Percentiles rank a stretch among this genome's conserved stretches.
These are phyloP conservation scores for Ceratosolen solmsi DNA, from an alignment of 1,140 invertebrate species.

Conservation along the genomic window DNA sequence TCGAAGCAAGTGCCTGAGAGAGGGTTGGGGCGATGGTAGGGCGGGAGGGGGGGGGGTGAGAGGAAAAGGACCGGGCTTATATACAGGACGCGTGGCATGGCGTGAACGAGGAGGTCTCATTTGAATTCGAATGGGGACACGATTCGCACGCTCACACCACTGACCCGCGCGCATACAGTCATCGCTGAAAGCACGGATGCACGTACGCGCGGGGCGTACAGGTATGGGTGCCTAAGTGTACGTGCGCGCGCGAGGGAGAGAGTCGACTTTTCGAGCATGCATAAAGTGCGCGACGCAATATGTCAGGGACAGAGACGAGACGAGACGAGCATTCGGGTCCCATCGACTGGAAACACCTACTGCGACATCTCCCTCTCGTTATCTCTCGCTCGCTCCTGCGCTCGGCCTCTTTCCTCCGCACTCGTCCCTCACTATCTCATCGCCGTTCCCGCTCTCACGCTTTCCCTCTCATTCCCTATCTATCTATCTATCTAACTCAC, in stretches of 20 bases:
- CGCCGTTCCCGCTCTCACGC: not conserved
- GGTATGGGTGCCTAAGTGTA: not conserved
- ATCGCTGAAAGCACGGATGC: not conserved
- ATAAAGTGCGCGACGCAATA: slow-evolving; percentile 57
- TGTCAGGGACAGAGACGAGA: slow-evolving; percentile 67
- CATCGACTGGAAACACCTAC: slow-evolving; percentile 60
- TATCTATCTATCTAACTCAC: slow-evolving; percentile 27
- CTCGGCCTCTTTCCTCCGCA: no score
- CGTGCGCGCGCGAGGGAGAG: not conserved
- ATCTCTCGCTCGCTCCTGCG: slow-evolving; percentile 14
- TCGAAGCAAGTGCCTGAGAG: slow-evolving; percentile 36
- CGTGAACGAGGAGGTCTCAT: slow-evolving; percentile 69
- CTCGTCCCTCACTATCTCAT: no score
- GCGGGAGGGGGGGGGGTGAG: slow-evolving; percentile 53
- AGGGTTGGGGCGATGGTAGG: not conserved
- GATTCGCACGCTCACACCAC: slow-evolving; percentile 62
- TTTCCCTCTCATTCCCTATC: slow-evolving; percentile 1
- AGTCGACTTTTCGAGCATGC: slow-evolving; percentile 59
- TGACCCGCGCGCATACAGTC: slow-evolving; percentile 57
- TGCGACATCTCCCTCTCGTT: slow-evolving; percentile 39
- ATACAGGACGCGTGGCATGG: slow-evolving; percentile 64
- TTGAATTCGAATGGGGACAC: slow-evolving; percentile 69
- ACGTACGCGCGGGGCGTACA: not conserved
- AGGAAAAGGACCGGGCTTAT: slow-evolving; percentile 45
- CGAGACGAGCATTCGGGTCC: slow-evolving; percentile 57